These are phyloP conservation scores for Tachypleus tridentatus DNA, from an alignment of 1,140 invertebrate genomes.

Conservation along the genomic window DNA sequence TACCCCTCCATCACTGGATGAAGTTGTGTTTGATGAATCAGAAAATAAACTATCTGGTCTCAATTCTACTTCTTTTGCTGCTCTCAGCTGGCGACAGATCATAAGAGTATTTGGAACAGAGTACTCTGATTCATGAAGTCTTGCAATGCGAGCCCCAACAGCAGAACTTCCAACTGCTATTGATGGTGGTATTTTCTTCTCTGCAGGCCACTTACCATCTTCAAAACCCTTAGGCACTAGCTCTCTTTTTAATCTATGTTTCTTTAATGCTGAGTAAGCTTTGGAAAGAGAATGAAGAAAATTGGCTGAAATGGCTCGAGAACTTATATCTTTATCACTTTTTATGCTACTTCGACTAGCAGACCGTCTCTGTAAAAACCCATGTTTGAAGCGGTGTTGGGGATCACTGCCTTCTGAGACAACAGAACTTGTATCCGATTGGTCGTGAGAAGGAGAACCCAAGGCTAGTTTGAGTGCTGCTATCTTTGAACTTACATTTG, in stretches of 20 bases:
- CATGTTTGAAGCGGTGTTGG: not conserved
- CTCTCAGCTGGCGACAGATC: slow-evolving; percentile 34
- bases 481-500: slow-evolving; percentile 31
- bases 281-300: slow-evolving; percentile 29
- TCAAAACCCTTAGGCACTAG: too few species aligned
- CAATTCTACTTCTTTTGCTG: slow-evolving; percentile 22
- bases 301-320: slow-evolving; percentile 18
- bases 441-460: not conserved
- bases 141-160: slow-evolving; percentile 67
- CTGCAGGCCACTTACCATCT: too few species aligned
- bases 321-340: slow-evolving; percentile 16
- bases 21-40: slow-evolving; percentile 34
- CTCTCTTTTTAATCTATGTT: slow-evolving; percentile 28
- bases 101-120: slow-evolving; percentile 56
- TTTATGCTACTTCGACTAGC: slow-evolving; percentile 15
- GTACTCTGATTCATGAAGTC: slow-evolving; percentile 50
- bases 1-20: slow-evolving; percentile 45
- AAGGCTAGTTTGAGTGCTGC: slow-evolving; percentile 16
- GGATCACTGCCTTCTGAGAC: not conserved
- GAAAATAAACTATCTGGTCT: slow-evolving; percentile 44
- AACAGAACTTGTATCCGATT: not conserved
- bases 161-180: slow-evolving; percentile 52
- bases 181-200: too few species aligned
- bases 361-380: slow-evolving; percentile 2
- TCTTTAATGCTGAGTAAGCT: slow-evolving; percentile 33